Percentiles rank a stretch among this genome's conserved stretches.
These are phyloP conservation scores for Tenthredo amoena DNA, from an alignment of 2,888 invertebrate genomes.

Conservation along the genomic window DNA sequence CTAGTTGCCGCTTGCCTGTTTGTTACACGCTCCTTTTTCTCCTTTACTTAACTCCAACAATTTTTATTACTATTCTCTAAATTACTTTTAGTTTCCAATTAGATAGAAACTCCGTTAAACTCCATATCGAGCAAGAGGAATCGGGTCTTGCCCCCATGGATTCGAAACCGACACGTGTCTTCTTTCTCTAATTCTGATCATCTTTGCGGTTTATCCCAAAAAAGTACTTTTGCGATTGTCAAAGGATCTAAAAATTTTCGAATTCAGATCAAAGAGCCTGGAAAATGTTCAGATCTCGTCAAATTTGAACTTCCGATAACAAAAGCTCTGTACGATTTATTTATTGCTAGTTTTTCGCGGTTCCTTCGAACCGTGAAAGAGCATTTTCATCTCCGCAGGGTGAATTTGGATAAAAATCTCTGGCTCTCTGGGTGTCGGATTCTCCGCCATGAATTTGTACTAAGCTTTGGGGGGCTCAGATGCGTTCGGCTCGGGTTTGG, in stretches of 20 bases:
- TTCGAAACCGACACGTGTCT: not conserved
- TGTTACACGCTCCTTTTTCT: not conserved
- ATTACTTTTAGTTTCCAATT: slow-evolving; percentile 25
- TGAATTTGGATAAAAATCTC: slow-evolving; percentile 24
- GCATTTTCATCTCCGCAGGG: not conserved
- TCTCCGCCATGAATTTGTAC: slow-evolving; percentile 65
- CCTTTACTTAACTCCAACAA: not conserved
- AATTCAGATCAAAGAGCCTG: too few species aligned
- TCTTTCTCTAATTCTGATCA: too few species aligned
- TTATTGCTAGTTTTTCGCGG: not conserved
- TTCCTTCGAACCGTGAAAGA: not conserved
- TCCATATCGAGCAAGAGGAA: not conserved
- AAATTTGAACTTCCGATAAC: not conserved
- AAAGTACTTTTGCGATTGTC: not conserved
- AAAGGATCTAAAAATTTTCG: not conserved
- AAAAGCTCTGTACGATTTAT: not conserved
- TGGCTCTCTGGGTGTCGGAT: slow-evolving; percentile 47
- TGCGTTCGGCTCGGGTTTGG: slow-evolving; percentile 62
- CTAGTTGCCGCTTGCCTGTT: not conserved
- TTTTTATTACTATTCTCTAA: not conserved
- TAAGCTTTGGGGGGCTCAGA: slow-evolving; percentile 63
- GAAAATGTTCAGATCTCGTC: too few species aligned
- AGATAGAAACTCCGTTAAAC: not conserved
- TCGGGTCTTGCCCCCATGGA: not conserved
- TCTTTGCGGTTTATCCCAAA: too few species aligned